phyloP scores from a whole-genome alignment of 2,888 invertebrate species.

The Listrodromus nycthemerus region DNA sequence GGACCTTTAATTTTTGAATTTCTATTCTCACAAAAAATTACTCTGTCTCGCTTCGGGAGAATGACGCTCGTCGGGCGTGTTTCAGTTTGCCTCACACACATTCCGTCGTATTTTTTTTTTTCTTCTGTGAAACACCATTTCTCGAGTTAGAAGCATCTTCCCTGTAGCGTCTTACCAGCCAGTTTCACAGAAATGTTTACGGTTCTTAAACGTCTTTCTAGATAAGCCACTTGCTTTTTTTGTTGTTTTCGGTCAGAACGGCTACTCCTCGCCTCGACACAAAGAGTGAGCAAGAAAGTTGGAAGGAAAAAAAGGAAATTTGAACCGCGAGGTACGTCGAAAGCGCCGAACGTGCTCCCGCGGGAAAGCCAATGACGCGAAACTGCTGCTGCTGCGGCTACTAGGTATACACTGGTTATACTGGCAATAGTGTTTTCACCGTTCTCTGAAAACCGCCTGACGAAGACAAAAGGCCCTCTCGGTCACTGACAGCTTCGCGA shows the following conservation, averaged over 20 bases:
- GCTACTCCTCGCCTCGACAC: slow-evolving; percentile 17
- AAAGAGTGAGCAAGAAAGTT: slow-evolving; percentile 26
- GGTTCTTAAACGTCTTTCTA: slow-evolving; percentile 54
- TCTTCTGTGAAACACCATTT: slow-evolving; percentile 43
- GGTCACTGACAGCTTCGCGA: slow-evolving; percentile 27
- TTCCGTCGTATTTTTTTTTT: slow-evolving; percentile 21
- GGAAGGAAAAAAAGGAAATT: background rate
- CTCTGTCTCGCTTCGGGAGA: slow-evolving; percentile 1
- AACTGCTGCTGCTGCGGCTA: slow-evolving; percentile 28
- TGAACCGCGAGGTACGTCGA: slow-evolving; percentile 26
- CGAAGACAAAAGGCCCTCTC: slow-evolving; percentile 43
- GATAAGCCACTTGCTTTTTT: slow-evolving; percentile 48
- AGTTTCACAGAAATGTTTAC: slow-evolving; percentile 55
- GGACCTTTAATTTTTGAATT: too few species aligned
- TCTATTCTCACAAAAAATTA: background rate
- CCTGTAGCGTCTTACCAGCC: slow-evolving; percentile 9
- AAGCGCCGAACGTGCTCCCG: slow-evolving; percentile 35
- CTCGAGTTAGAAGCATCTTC: slow-evolving; percentile 29
- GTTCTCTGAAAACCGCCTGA: slow-evolving; percentile 13
- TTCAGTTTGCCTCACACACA: slow-evolving; percentile 33
- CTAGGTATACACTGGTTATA: slow-evolving; percentile 2
- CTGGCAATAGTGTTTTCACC: slow-evolving; percentile 10
- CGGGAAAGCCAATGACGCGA: slow-evolving; percentile 52
- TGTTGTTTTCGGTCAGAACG: slow-evolving; percentile 25
- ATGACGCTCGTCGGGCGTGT: slow-evolving; percentile 41